Percentiles rank a stretch among this genome's conserved stretches.
Conservation (phyloP, 2,888 invertebrate genomes). For the Andrena praecox region DNA sequence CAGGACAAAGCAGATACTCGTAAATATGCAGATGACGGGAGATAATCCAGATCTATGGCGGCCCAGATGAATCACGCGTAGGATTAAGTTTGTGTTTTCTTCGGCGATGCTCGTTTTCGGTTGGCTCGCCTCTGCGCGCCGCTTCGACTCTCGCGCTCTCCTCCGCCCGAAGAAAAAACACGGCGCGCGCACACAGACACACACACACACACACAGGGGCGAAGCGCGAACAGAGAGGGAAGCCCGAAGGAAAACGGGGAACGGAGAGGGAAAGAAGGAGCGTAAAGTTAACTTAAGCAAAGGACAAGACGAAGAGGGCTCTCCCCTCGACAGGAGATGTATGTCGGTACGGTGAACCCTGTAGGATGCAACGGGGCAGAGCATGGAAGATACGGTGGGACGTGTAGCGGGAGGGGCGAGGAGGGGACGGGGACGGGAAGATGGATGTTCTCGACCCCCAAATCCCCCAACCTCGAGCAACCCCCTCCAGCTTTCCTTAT, state of each 20-base stretch:
- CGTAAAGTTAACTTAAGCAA: conserved; percentile 81
- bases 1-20: conserved; percentile 76
- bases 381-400: conserved; percentile 65
- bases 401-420: conserved; percentile 60
- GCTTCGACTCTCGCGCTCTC: conserved; percentile 1
- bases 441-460: conserved; percentile 84
- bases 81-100: conserved; percentile 80
- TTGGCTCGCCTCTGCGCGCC: conserved; percentile 41
- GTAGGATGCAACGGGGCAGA: conserved; percentile 77
- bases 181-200: neutral
- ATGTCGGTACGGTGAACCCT: conserved; percentile 78
- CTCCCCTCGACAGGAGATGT: conserved; percentile 78
- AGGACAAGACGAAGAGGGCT: conserved; percentile 80
- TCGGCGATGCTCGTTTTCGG: conserved; percentile 70
- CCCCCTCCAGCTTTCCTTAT: conserved; percentile 69
- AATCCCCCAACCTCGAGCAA: conserved; percentile 76
- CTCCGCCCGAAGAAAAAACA: conserved; percentile 19
- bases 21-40: conserved; percentile 83
- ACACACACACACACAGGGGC: neutral
- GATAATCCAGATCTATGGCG: conserved; percentile 82
- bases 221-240: conserved; percentile 13
- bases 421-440: conserved; percentile 79
- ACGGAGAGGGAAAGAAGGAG: conserved; percentile 63
- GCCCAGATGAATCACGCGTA: conserved; percentile 78
- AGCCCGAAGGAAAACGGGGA: conserved; percentile 38